Evolutionary conservation across 2,888 invertebrate genomes (phyloP), one percentile per base, ranked within the genome.

Genomic region (Ptilodon capucinus): DNA sequence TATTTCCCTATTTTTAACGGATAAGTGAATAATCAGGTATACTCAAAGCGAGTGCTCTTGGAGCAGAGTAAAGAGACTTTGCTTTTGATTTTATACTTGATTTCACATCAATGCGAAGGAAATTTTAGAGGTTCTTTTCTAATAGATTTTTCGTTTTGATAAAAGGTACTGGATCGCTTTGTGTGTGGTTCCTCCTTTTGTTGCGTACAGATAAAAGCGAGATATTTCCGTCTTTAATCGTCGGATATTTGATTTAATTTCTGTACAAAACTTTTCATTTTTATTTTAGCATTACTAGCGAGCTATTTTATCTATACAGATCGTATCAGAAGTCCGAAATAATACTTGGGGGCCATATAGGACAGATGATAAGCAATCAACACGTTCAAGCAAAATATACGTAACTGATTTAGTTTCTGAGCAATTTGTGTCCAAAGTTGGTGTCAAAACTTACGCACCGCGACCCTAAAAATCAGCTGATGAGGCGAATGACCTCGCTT

Each of bases 81-180:
- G 57, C 52, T 34, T 51, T 48, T 48, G 48, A 57, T 48, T 57
- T 51, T 18, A 42, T 47, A 45, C 41, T 57, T 56, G 43, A 51
- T 52, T 58, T 28, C 43, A 57, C 38, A 52, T 35, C 30, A 40
- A 53, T 46, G 35, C 21, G 32, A 42, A 43, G 11, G 4, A 18
- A 17, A 36, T 36, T 18, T 4, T 32, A 9, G 35, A 18, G 35
- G 18, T 16, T 16, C 1, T 36, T 18, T 9, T 18, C 35, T 36
- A 35, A 35, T 35, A 36, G 35, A 36, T 14, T 18, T 18, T 36
- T 36, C n/a, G n/a, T n/a, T 11, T 7, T 30, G n/a, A n/a, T 30
- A 30, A 30, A 30, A 30, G 30, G 13, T 30, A 30, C 13, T 30
- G 5, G 16, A 8, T 6, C 14, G 16, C 6, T 34, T 16, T 34